Percentiles rank a stretch among this genome's conserved stretches.
Conservation (phyloP, 2,797 vertebrate species). For the Lutjanus campechanus region DNA sequence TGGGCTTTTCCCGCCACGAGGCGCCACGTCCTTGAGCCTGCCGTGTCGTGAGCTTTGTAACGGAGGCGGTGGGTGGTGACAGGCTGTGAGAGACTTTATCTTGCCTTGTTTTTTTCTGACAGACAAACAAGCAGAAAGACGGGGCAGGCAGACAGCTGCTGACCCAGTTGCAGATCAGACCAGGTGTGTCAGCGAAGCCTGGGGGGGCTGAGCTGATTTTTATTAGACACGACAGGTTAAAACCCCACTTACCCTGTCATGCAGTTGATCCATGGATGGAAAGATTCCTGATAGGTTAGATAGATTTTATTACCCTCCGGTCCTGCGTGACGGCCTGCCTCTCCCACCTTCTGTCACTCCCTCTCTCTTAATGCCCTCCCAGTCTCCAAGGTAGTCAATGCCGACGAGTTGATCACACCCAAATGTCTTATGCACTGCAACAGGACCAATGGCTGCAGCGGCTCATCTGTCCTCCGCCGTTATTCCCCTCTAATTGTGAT, state of each 20-base stretch:
- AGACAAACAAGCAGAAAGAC: slow-evolving; percentile 41
- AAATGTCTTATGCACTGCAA: slow-evolving; percentile 19
- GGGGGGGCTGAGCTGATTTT: slow-evolving; percentile 44
- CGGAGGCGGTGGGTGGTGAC: not conserved
- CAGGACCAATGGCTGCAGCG: slow-evolving; percentile 7
- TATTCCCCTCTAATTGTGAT: slow-evolving; percentile 41
- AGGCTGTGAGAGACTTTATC: slow-evolving; percentile 9
- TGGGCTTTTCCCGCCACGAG: not conserved
- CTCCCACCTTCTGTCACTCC: slow-evolving; percentile 1
- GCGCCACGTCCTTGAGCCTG: slow-evolving; percentile 8
- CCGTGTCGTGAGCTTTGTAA: slow-evolving; percentile 21
- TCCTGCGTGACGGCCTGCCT: slow-evolving; percentile 13
- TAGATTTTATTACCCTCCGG: slow-evolving; percentile 46
- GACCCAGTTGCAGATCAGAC: slow-evolving; percentile 66
- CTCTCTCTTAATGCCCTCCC: slow-evolving; percentile 7
- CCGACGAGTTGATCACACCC: slow-evolving; percentile 21
- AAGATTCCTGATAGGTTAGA: slow-evolving; percentile 34
- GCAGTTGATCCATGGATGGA: slow-evolving; percentile 41
- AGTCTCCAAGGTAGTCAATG: slow-evolving; percentile 8
- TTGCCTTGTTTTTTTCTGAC: slow-evolving; percentile 30
- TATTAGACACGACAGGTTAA: slow-evolving; percentile 65
- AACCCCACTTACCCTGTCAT: slow-evolving; percentile 56
- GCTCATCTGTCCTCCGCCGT: slow-evolving; percentile 10
- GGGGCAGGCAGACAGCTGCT: slow-evolving; percentile 59
- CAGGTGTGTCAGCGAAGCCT: slow-evolving; percentile 66